Evolutionary conservation across 1,140 invertebrate genomes (phyloP), one percentile per base, ranked within the genome.

Genomic region (Bombus picipes): DNA sequence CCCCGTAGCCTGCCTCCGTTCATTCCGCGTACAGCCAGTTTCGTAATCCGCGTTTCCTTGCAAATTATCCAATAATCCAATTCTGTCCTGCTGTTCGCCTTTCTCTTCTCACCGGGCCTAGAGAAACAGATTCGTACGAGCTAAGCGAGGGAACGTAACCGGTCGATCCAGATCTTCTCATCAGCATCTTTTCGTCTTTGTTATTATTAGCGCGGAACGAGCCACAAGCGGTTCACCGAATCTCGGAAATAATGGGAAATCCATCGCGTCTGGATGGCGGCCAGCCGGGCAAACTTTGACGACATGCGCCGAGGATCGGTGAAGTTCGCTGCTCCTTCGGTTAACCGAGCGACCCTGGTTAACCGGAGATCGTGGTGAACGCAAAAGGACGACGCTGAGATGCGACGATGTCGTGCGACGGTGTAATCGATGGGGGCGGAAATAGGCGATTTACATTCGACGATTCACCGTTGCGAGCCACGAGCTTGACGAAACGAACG

Each of bases 31-130:
- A 59, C 59, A 62, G 57, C 13, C 32, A 37, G 57, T 81, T 81
- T 86, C 78, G 84, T 81, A 86, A 81, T 81, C 71, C 59, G 57
- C 59, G 41, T 80, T 65, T 53, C 66, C 59, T n/a, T 41, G 76
- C 79, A 34, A 86, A 81, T 86, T 37, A 41, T 59, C 71, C 10
- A 28, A 39, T 22, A 18, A 53, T 37, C 28, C 65, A 10, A 73
- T 65, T 76, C 39, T 34, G 32, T 34, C 53, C 41, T 81, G 15
- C 76, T 13, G 43, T 62, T 72, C 71, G 32, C 15, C 41, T 73
- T 43, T 73, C 13, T 43, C 39, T 10, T n/a, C 28, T 43, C 5
- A 1, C 0, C 70, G 22, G 22, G 1, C 9, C 2, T 10, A 5
- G 1, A 1, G 2, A 15, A 18, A 1, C n/a, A 62, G 47, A 79